Conservation (phyloP, 2,888 invertebrate genomes). For the Sicus ferrugineus region DNA sequence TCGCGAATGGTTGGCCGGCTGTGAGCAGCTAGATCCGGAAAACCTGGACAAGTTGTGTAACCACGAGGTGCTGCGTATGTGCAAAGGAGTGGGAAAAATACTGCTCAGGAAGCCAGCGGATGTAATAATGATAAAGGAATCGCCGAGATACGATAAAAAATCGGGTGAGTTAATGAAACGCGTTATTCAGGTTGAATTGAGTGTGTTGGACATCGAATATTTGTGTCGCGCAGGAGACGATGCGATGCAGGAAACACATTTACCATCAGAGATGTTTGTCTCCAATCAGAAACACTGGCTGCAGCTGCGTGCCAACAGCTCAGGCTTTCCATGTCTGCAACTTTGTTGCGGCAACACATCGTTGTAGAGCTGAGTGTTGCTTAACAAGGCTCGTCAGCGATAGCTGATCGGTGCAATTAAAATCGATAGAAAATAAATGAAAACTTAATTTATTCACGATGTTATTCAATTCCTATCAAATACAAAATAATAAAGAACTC, state of each 20-base stretch:
- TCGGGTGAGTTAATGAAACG: slow-evolving; percentile 34
- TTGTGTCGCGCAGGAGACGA: slow-evolving; percentile 53
- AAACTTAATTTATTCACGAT: slow-evolving; percentile 5
- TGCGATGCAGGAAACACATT: slow-evolving; percentile 69
- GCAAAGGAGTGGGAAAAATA: slow-evolving; percentile 85
- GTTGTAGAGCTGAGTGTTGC: background rate
- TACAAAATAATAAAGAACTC: background rate
- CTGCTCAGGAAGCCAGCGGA: slow-evolving; percentile 83
- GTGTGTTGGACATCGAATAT: too few relatives aligned
- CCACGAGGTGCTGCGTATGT: slow-evolving; percentile 70
- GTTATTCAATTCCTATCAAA: background rate
- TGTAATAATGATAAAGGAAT: slow-evolving; percentile 77
- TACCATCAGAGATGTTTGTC: slow-evolving; percentile 92
- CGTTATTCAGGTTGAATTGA: too few relatives aligned
- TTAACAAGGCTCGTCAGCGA: background rate
- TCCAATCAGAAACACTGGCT: slow-evolving; percentile 92
- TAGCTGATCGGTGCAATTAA: background rate
- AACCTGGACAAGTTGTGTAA: slow-evolving; percentile 64
- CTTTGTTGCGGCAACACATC: slow-evolving; percentile 17
- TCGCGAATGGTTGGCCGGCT: slow-evolving; percentile 76
- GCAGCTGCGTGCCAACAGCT: slow-evolving; percentile 70
- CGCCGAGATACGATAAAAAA: slow-evolving; percentile 54
- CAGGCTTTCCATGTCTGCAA: slow-evolving; percentile 48
- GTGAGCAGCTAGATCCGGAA: slow-evolving; percentile 66
- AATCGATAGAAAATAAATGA: background rate